Evolutionary conservation across 2,113 vertebrate genomes (phyloP), one percentile per base, ranked within the genome.

Genomic region (Thunnus maccoyii): DNA sequence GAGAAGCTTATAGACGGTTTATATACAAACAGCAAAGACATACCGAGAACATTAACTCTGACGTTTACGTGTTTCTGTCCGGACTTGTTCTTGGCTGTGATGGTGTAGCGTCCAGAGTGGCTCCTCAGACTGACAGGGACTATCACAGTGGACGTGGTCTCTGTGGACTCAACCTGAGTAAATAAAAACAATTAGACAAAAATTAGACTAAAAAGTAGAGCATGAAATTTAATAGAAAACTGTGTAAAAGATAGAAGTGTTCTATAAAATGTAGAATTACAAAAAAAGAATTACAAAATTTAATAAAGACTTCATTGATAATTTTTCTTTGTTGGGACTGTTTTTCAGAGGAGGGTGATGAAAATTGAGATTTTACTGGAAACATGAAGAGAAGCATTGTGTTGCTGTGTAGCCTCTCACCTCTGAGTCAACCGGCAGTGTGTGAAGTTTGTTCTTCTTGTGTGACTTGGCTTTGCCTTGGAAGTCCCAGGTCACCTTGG

Each of bases 11-110:
- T 4, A 47, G 16, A 7, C 17, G 12, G 66, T 18, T 15, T 8
- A 2, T 5, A 2, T 14, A 14, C 3, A 67, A 68, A 41, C 4
- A 32, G 22, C 7, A 0, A 3, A 44, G n/a, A 70, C 92, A 9
- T 94, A 99, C 98, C 98, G 70, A 99, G 96, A 58, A 99, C 97
- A 82, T 96, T 97, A 81, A 99, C 97, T 93, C 97, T 95, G 86
- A 99, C 79, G 44, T 96, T 96, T 51, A 96, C 90, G 20, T 97
- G 98, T 93, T 99, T 99, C 93, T 98, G 97, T 92, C 97, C 98
- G 48, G 97, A 96, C 94, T 99, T 99, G 88, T 99, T 99, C 90
- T 99, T 99, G 72, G 97, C 98, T 50, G 97, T 99, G 93, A 99
- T 97, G 75, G 94, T 98, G 79, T 99, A 99, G 93, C 97, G 96